Evolutionary conservation across 2,888 invertebrate species (phyloP).

Genomic region (Aspidapion aeneum): DNA sequence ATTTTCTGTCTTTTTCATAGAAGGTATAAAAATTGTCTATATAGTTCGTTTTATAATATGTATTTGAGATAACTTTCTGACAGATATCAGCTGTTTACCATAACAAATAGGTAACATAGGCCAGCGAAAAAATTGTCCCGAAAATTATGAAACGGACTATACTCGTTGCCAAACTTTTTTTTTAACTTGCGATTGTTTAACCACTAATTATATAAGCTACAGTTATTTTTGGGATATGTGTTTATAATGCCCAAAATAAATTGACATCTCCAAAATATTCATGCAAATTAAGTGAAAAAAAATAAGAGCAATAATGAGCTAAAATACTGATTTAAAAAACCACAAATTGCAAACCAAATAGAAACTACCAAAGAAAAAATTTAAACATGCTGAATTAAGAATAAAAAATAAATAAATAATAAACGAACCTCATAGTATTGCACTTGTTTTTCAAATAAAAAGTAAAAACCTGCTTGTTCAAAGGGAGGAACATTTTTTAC

Average conservation of each 20-base stretch:
- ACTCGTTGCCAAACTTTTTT: no score
- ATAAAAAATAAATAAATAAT: background rate
- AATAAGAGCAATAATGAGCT: background rate
- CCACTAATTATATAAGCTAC: no score
- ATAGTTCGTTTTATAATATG: no score
- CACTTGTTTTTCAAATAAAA: background rate
- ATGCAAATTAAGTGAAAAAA: background rate
- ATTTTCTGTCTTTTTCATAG: no score
- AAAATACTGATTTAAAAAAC: background rate
- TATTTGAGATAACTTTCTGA: no score
- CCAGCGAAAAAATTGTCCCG: no score
- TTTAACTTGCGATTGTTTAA: no score
- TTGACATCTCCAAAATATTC: conserved; percentile 13
- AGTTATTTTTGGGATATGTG: background rate
- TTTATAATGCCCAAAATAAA: conserved; percentile 1
- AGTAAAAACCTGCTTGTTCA: background rate
- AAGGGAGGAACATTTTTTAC: background rate
- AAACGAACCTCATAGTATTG: background rate
- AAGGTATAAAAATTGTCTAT: no score
- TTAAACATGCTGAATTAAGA: background rate
- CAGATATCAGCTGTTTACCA: no score
- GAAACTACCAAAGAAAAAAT: background rate
- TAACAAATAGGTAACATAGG: no score
- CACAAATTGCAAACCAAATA: background rate
- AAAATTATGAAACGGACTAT: no score